Evolutionary conservation across 1,140 invertebrate species (phyloP).

Genomic region (Drosophila funebris): DNA sequence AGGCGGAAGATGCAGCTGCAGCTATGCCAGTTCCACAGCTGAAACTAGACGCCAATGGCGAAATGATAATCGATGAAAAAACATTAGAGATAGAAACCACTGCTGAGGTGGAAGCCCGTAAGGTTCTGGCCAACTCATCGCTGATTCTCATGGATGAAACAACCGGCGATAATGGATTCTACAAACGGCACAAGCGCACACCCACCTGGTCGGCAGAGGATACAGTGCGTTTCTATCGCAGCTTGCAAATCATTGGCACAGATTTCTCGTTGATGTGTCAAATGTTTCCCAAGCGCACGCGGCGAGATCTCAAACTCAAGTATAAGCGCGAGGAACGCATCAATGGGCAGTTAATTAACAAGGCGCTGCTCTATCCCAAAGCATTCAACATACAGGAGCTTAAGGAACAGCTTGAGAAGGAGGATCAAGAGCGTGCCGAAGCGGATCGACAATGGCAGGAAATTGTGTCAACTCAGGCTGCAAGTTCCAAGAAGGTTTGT

Average conservation of each 20-base stretch:
- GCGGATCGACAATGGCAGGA: slow-evolving; percentile 58
- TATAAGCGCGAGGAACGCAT: slow-evolving; percentile 85
- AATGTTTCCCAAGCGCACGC: slow-evolving; percentile 90
- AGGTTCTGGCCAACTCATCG: slow-evolving; percentile 87
- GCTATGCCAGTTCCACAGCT: slow-evolving; percentile 91
- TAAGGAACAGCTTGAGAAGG: slow-evolving; percentile 82
- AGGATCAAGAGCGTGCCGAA: slow-evolving; percentile 75
- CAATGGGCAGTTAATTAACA: slow-evolving; percentile 83
- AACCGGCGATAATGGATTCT: slow-evolving; percentile 86
- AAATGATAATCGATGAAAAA: slow-evolving; percentile 93
- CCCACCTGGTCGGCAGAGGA: slow-evolving; percentile 89
- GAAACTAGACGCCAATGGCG: slow-evolving; percentile 94
- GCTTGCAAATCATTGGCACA: slow-evolving; percentile 93
- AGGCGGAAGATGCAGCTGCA: slow-evolving; percentile 30
- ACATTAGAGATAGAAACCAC: slow-evolving; percentile 93
- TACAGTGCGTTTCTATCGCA: slow-evolving; percentile 93
- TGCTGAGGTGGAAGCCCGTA: slow-evolving; percentile 86
- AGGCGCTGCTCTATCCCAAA: slow-evolving; percentile 84
- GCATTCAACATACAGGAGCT: slow-evolving; percentile 84
- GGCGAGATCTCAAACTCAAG: slow-evolving; percentile 91
- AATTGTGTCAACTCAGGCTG: slow-evolving; percentile 40
- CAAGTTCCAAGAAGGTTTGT: slow-evolving; percentile 57
- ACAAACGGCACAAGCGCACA: slow-evolving; percentile 86
- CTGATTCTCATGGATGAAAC: slow-evolving; percentile 88
- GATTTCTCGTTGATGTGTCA: slow-evolving; percentile 94